A percentile compares a stretch with the other conserved stretches of the same genome.
These are phyloP conservation scores for Amphiura filiformis DNA, from an alignment of 35 echinoderm and acorn worm genomes.

Conservation along the genomic window DNA sequence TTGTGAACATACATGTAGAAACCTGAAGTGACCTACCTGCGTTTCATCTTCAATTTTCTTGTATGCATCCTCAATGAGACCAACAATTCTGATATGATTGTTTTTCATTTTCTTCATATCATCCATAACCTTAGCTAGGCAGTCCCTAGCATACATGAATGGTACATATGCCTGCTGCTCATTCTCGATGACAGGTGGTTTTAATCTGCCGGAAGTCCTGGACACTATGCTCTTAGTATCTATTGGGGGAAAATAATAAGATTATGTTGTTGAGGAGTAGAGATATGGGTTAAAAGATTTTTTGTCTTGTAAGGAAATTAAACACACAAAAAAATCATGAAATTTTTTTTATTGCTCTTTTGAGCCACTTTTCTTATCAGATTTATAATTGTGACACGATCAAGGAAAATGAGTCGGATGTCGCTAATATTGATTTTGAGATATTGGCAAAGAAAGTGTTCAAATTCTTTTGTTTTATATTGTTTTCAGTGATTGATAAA, in stretches of 20 bases:
- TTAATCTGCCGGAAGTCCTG: constrained; percentile 37
- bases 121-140: constrained; percentile 80
- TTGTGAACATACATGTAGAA: no score
- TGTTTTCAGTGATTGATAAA: no score
- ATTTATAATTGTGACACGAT: no score
- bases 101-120: constrained; percentile 94
- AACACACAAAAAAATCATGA: neutral
- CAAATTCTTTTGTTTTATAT: no score
- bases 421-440: no score
- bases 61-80: constrained; percentile 81
- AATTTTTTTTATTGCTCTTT: neutral
- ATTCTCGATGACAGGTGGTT: constrained; percentile 67
- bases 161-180: constrained; percentile 94
- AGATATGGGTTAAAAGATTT: neutral
- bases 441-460: no score
- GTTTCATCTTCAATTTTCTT: constrained; percentile 90
- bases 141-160: constrained; percentile 79
- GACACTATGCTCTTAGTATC: constrained; percentile 73
- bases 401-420: no score
- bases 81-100: constrained; percentile 86
- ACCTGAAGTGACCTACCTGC: no score
- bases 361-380: neutral
- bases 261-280: neutral
- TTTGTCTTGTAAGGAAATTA: neutral
- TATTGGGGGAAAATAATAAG: constrained; percentile 12